Conservation (phyloP, 2,888 invertebrate species). For the Ecdyonurus torrentis region DNA sequence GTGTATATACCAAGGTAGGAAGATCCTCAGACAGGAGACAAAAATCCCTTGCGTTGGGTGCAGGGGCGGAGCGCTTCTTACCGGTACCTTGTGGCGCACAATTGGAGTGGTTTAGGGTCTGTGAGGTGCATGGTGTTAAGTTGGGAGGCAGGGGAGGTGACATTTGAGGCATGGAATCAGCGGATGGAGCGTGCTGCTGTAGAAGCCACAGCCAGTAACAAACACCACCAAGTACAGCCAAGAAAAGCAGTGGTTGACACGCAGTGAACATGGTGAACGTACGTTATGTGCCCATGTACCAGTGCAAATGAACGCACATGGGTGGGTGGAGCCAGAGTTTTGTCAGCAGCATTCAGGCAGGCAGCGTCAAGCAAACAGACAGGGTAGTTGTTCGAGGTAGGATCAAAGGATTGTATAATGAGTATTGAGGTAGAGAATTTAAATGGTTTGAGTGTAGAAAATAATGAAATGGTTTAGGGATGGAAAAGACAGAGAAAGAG, state of each 20-base stretch:
- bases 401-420: slow-evolving; percentile 9
- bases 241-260: neutral
- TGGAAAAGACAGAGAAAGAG: slow-evolving; percentile 15
- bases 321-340: too few relatives aligned
- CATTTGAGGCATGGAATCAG: neutral
- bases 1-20: neutral
- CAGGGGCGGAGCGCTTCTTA: neutral
- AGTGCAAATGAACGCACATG: too few relatives aligned
- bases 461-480: slow-evolving; percentile 13
- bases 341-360: neutral
- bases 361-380: neutral
- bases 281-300: neutral
- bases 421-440: slow-evolving; percentile 4
- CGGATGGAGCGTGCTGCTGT: neutral
- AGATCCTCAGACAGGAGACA: neutral
- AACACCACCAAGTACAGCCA: neutral
- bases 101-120: neutral
- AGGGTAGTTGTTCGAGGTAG: slow-evolving; percentile 7
- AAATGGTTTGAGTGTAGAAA: neutral
- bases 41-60: neutral
- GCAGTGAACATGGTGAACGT: neutral
- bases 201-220: neutral
- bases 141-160: neutral
- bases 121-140: neutral
- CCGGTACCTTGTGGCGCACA: neutral